These are phyloP conservation scores for Deilephila porcellus DNA, from an alignment of 2,888 invertebrate genomes.

Conservation along the genomic window DNA sequence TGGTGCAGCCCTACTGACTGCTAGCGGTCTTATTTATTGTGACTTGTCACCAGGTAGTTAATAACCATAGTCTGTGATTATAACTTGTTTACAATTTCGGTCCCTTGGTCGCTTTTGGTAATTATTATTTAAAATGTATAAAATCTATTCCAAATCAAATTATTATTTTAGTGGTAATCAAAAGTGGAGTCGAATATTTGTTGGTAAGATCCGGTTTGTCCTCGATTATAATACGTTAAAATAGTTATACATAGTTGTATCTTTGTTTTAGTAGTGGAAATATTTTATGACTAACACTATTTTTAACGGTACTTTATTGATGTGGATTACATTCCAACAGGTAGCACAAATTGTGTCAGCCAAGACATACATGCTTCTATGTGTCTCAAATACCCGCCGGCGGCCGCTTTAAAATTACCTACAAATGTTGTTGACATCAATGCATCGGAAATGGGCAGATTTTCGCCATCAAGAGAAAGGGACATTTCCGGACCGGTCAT, in stretches of 20 bases:
- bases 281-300: not conserved
- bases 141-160: constrained; percentile 40
- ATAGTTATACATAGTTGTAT: not conserved
- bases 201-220: constrained; percentile 16
- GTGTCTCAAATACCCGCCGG: constrained; percentile 80
- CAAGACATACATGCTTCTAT: constrained; percentile 79
- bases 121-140: constrained; percentile 21
- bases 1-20: no score
- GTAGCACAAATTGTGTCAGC: constrained; percentile 52
- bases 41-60: no score
- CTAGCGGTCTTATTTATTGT: no score
- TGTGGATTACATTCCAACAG: constrained; percentile 46
- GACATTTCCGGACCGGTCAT: constrained; percentile 87
- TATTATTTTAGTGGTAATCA: constrained; percentile 38
- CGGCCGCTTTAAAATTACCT: constrained; percentile 84
- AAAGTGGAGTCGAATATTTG: constrained; percentile 20
- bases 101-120: not conserved
- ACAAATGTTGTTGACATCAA: constrained; percentile 87
- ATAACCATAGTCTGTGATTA: not conserved
- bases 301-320: not conserved
- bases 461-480: constrained; percentile 86
- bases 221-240: not conserved
- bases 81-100: not conserved
- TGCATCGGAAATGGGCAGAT: constrained; percentile 86
- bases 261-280: not conserved